phyloP scores from a whole-genome alignment of 2,797 vertebrate genomes.

The Taeniopygia guttata region DNA sequence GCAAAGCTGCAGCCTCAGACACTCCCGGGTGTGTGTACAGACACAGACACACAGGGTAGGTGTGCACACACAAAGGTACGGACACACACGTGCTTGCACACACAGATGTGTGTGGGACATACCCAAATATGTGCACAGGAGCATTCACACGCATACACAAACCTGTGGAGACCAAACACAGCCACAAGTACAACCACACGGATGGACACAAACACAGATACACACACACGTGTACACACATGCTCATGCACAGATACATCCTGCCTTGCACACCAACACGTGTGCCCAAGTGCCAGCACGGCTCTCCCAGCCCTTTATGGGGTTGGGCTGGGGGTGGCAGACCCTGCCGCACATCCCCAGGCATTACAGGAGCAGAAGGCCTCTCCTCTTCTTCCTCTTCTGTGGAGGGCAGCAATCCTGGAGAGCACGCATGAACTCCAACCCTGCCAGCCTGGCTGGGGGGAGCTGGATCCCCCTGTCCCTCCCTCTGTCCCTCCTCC shows the following conservation, averaged over 20 bases:
- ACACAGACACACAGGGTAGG: background rate
- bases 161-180: background rate
- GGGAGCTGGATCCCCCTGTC: background rate
- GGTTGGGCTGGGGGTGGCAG: background rate
- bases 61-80: background rate
- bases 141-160: accelerated
- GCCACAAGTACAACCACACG: accelerated
- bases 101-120: accelerated
- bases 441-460: background rate
- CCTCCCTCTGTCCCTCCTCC: slow-evolving; percentile 15
- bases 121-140: accelerated
- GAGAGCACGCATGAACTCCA: background rate
- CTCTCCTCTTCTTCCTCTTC: background rate
- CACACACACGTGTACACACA: background rate
- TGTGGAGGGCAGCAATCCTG: background rate
- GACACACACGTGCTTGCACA: too few species aligned
- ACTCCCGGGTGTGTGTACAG: background rate
- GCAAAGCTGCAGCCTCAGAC: background rate
- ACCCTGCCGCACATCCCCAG: accelerated
- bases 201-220: accelerated
- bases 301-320: background rate
- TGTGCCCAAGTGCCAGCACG: background rate
- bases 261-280: background rate
- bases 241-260: accelerated
- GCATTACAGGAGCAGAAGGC: background rate